phyloP scores from a whole-genome alignment of 2,797 vertebrate genomes.

The Clamator glandarius region DNA sequence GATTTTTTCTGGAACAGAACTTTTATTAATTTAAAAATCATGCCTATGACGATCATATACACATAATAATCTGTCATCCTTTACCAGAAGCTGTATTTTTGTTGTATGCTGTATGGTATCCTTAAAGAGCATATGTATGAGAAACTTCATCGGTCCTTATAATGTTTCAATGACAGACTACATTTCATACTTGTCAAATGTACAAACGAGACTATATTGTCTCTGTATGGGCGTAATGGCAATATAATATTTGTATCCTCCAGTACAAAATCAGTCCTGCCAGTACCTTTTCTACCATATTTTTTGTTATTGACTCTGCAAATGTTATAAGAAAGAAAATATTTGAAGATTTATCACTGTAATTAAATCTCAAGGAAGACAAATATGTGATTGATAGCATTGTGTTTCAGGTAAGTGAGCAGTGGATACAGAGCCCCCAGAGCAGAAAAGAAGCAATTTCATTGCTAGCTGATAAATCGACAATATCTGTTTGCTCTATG shows the following conservation, averaged over 20 bases:
- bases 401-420: constrained; percentile 40
- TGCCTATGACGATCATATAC: background rate
- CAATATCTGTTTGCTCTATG: constrained; percentile 19
- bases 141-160: background rate
- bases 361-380: constrained; percentile 64
- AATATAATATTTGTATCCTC: background rate
- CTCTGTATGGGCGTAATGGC: background rate
- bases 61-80: background rate
- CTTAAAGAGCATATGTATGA: background rate
- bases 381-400: constrained; percentile 30
- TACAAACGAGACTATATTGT: background rate
- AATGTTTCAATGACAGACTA: background rate
- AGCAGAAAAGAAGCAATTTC: constrained; percentile 64
- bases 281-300: background rate
- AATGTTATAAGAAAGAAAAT: constrained; percentile 29
- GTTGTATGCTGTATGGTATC: background rate
- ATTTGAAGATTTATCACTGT: constrained; percentile 59
- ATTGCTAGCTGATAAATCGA: constrained; percentile 57
- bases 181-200: background rate
- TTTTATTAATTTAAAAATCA: background rate
- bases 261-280: background rate
- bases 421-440: constrained; percentile 15
- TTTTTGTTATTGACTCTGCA: background rate
- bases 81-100: background rate
- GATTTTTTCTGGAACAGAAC: background rate